A percentile compares a stretch with the other conserved stretches of the same genome.
Conservation (phyloP, 2,113 vertebrate genomes). For the Nanorana parkeri region DNA sequence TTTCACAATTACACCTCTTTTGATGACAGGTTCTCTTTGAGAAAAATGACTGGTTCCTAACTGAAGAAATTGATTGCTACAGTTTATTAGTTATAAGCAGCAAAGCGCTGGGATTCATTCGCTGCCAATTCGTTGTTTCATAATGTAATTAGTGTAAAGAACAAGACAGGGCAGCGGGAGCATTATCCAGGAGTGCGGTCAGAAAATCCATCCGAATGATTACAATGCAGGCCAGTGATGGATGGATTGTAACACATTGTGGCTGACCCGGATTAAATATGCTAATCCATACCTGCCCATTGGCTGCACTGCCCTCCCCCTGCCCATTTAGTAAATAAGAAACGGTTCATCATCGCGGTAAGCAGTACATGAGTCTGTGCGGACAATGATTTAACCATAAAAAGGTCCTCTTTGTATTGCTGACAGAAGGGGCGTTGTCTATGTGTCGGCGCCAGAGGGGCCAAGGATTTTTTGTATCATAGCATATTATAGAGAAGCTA, state of each 20-base stretch:
- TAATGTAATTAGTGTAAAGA: slow-evolving; percentile 47
- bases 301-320: not conserved
- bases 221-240: slow-evolving; percentile 26
- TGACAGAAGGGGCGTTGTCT: not conserved
- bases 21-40: no score
- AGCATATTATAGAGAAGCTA: no score
- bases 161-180: not conserved
- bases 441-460: not conserved
- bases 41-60: not conserved
- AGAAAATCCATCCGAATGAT: slow-evolving; percentile 36
- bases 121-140: slow-evolving; percentile 28
- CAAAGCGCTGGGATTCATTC: not conserved
- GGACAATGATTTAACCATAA: slow-evolving; percentile 37
- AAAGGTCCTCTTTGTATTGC: not conserved
- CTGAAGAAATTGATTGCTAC: slow-evolving; percentile 18
- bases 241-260: not conserved
- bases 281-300: not conserved
- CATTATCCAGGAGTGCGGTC: not conserved
- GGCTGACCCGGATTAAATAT: slow-evolving; percentile 35
- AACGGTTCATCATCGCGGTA: not conserved
- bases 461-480: not conserved
- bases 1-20: no score
- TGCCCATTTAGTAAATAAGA: slow-evolving; percentile 35
- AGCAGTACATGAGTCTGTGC: not conserved
- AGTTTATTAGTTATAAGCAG: slow-evolving; percentile 34